Evolutionary conservation across 2,797 vertebrate species (phyloP).

Genomic region (Chaetodon trifasciatus): DNA sequence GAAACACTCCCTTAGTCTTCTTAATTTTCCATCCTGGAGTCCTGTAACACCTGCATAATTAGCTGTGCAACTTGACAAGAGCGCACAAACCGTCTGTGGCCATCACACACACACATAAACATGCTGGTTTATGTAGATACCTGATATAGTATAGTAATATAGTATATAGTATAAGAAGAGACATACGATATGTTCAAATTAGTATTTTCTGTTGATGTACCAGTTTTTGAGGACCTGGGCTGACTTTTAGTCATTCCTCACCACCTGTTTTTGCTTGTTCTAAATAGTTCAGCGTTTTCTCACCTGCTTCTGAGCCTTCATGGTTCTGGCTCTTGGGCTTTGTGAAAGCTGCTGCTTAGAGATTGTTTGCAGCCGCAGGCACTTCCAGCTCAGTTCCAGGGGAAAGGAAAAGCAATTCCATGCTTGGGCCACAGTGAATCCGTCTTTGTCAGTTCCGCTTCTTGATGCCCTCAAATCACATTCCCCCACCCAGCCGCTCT

Average conservation of each 20-base stretch:
- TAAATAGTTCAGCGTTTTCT: slow-evolving; percentile 69
- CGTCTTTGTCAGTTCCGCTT: slow-evolving; percentile 87
- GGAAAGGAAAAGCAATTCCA: slow-evolving; percentile 89
- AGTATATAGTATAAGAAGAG: slow-evolving; percentile 1
- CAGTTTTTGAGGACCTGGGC: slow-evolving; percentile 39
- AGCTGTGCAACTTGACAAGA: slow-evolving; percentile 44
- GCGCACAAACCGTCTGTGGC: slow-evolving; percentile 9
- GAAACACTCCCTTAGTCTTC: slow-evolving; percentile 34
- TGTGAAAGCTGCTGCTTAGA: slow-evolving; percentile 82
- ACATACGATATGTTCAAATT: slow-evolving; percentile 19
- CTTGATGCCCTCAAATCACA: slow-evolving; percentile 86
- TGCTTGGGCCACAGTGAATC: slow-evolving; percentile 86
- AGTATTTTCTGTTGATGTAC: slow-evolving; percentile 45
- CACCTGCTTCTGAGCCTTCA: slow-evolving; percentile 72
- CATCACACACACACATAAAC: neutral
- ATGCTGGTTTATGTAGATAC: too few relatives aligned
- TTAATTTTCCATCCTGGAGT: slow-evolving; percentile 37
- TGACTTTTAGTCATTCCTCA: slow-evolving; percentile 49
- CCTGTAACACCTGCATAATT: slow-evolving; percentile 62
- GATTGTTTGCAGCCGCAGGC: slow-evolving; percentile 83
- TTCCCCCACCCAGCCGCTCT: slow-evolving; percentile 65
- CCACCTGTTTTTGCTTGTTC: slow-evolving; percentile 55
- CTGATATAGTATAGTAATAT: neutral
- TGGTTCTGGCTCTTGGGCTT: slow-evolving; percentile 71
- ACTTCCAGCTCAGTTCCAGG: slow-evolving; percentile 85